Evolutionary conservation across 2,113 vertebrate species (phyloP).

Genomic region (Emydura subglobosa): DNA sequence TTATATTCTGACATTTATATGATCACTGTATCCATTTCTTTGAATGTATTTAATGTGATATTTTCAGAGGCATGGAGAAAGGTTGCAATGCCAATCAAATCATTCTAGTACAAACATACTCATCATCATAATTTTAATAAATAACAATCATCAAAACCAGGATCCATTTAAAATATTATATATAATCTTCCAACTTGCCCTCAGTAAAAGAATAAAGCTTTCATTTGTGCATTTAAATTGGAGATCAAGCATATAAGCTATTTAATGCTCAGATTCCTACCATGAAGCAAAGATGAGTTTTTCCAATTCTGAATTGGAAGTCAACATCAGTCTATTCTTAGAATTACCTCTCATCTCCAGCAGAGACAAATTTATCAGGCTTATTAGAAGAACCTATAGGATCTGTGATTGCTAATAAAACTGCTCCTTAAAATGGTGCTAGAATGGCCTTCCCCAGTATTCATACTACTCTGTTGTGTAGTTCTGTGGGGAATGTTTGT

Average conservation of each 20-base stretch:
- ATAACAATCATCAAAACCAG: not conserved
- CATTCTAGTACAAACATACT: not conserved
- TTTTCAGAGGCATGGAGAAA: not conserved
- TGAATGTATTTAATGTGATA: not conserved
- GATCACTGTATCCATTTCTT: not conserved
- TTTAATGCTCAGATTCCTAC: not conserved
- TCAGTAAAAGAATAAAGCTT: not conserved
- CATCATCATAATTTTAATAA: not conserved
- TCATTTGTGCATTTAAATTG: not conserved
- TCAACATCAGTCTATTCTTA: not conserved
- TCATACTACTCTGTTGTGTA: not conserved
- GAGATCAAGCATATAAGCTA: not conserved
- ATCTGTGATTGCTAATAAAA: not conserved
- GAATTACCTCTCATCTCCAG: not conserved
- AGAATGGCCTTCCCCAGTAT: not conserved
- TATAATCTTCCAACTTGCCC: not conserved
- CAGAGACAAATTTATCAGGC: not conserved
- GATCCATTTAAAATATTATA: not conserved
- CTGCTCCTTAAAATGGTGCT: not conserved
- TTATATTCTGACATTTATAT: not conserved
- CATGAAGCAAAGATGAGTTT: not conserved
- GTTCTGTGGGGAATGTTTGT: not conserved
- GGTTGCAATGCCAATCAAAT: not conserved
- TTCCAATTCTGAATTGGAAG: not conserved
- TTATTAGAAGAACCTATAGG: not conserved